Evolutionary conservation across 2,113 vertebrate species (phyloP).

Genomic region (Lynx canadensis): DNA sequence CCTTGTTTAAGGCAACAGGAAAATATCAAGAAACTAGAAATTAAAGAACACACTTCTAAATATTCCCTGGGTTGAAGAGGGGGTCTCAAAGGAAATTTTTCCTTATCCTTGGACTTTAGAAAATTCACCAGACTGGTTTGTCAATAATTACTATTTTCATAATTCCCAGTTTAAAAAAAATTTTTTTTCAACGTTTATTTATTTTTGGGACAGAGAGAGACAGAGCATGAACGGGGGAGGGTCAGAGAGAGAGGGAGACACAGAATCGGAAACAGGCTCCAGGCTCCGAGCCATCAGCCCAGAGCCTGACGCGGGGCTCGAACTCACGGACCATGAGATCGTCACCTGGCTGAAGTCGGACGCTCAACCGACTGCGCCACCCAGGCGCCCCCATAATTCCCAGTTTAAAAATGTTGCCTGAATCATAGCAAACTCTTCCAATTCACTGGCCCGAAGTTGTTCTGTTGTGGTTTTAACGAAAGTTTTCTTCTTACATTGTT

Average conservation of each 20-base stretch:
- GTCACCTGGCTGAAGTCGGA: too few relatives aligned
- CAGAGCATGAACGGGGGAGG: too few relatives aligned
- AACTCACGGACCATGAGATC: too few relatives aligned
- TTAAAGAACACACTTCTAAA: background rate
- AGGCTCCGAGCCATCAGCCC: too few relatives aligned
- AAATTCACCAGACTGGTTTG: background rate
- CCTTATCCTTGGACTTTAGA: conserved; percentile 15
- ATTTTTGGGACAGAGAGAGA: too few relatives aligned
- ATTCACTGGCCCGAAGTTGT: background rate
- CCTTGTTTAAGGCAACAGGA: background rate
- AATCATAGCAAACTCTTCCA: background rate
- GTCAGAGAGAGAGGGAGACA: too few relatives aligned
- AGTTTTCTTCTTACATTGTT: background rate
- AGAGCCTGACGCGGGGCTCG: too few relatives aligned
- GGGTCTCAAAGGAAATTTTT: background rate
- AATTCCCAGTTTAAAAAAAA: background rate
- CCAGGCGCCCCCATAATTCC: background rate
- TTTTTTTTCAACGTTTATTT: too few relatives aligned
- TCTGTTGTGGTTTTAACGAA: background rate
- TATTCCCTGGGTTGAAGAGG: background rate
- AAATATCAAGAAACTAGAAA: background rate
- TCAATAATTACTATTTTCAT: background rate
- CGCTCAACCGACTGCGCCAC: too few relatives aligned
- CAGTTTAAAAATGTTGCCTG: background rate
- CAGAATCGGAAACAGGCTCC: too few relatives aligned